Percentiles rank a stretch among this genome's conserved stretches.
These are phyloP conservation scores for Doryteuthis pealeii DNA, from an alignment of 1,140 invertebrate species.

Conservation along the genomic window DNA sequence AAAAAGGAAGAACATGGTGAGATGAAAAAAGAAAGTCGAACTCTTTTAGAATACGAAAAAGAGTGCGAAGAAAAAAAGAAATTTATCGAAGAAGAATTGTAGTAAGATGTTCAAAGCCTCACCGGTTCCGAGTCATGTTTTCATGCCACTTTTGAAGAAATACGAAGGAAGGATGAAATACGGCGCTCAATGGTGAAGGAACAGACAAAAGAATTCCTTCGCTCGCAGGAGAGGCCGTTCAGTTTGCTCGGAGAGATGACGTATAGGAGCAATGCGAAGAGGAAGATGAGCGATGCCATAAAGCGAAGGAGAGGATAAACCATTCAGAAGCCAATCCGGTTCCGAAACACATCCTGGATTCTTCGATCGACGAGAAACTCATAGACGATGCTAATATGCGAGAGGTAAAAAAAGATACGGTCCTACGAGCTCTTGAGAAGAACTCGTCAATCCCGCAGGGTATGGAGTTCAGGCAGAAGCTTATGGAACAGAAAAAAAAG, in stretches of 20 bases:
- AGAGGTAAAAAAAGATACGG: conserved; percentile 54
- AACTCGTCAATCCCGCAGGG: conserved; percentile 49
- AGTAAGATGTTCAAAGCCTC: conserved; percentile 58
- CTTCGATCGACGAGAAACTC: conserved; percentile 42
- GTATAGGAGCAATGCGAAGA: conserved; percentile 25
- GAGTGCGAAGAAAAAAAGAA: conserved; percentile 41
- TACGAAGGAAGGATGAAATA: conserved; percentile 54
- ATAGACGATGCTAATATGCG: conserved; percentile 56
- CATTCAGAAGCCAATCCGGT: conserved; percentile 54
- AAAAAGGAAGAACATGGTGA: conserved; percentile 52
- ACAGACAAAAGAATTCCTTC: conserved; percentile 47
- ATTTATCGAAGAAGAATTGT: conserved; percentile 55
- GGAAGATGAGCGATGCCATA: too few relatives aligned
- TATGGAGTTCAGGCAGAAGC: conserved; percentile 50
- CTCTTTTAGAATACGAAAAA: conserved; percentile 48
- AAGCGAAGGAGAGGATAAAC: conserved; percentile 23
- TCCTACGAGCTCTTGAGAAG: conserved; percentile 49
- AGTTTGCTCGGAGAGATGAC: conserved; percentile 52
- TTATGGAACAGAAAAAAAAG: conserved; percentile 43
- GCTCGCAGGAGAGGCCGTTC: conserved; percentile 56
- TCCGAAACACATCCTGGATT: conserved; percentile 47
- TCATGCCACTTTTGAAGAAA: conserved; percentile 59
- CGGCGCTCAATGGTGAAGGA: conserved; percentile 43
- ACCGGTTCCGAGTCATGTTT: conserved; percentile 59
- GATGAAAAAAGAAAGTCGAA: conserved; percentile 46